phyloP scores from a whole-genome alignment of 2,113 vertebrate genomes.

The Ameiurus melas region DNA sequence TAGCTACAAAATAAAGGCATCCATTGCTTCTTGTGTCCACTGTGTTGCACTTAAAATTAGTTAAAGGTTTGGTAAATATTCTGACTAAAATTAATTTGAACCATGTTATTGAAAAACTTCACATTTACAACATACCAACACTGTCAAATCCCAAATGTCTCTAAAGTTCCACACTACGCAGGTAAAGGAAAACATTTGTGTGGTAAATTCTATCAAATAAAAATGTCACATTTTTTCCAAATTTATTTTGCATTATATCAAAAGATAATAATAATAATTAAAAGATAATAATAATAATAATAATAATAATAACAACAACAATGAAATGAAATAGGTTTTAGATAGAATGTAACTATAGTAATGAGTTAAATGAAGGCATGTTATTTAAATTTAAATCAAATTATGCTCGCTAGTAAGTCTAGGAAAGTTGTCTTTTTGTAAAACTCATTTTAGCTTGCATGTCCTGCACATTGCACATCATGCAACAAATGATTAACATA shows the following conservation, averaged over 20 bases:
- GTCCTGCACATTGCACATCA: neutral
- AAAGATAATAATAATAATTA: no score
- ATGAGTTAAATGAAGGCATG: neutral
- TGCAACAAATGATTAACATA: neutral
- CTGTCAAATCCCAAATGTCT: neutral
- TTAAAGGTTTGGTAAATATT: neutral
- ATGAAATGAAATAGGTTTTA: neutral
- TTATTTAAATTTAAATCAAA: neutral
- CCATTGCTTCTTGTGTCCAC: neutral
- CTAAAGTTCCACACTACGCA: neutral
- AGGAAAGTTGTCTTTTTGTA: neutral
- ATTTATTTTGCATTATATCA: neutral
- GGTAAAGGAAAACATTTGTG: neutral
- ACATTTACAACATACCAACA: neutral
- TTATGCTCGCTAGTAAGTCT: neutral
- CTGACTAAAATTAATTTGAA: neutral
- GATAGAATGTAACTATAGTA: neutral
- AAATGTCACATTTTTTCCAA: neutral
- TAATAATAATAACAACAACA: neutral
- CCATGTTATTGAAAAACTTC: neutral
- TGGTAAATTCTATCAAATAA: neutral
- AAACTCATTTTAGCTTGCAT: neutral
- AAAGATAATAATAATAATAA: no score
- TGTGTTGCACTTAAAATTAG: neutral
- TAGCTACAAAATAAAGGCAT: neutral